Evolutionary conservation across 2,113 vertebrate species (phyloP).

Genomic region (Nothobranchius furzeri): DNA sequence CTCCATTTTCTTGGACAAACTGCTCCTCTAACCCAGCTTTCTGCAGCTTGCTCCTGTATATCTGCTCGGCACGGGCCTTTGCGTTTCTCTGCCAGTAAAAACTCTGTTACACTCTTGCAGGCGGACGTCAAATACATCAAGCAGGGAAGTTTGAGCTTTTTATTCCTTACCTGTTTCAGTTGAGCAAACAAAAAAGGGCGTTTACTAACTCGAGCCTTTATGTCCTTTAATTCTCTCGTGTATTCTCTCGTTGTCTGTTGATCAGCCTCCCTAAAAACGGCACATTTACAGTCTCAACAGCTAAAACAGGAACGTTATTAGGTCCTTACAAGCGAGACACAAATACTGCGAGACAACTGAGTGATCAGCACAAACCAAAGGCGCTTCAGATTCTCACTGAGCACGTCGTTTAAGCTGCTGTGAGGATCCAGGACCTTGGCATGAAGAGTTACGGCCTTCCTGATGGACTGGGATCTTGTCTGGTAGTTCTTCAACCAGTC

Average conservation of each 20-base stretch:
- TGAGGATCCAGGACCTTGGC: slow-evolving; percentile 91
- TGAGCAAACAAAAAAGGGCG: slow-evolving; percentile 92
- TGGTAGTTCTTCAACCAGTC: slow-evolving; percentile 84
- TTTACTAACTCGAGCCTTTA: slow-evolving; percentile 84
- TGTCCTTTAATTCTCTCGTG: slow-evolving; percentile 87
- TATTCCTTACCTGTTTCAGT: slow-evolving; percentile 78
- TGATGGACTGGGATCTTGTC: slow-evolving; percentile 83
- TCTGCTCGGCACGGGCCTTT: slow-evolving; percentile 81
- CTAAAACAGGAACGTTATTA: slow-evolving; percentile 25
- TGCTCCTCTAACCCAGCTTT: slow-evolving; percentile 85
- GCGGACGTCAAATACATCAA: background rate
- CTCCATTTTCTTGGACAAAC: slow-evolving; percentile 85
- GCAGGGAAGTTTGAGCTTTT: background rate
- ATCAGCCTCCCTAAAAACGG: slow-evolving; percentile 81
- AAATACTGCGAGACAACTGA: background rate
- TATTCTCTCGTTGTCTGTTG: slow-evolving; percentile 87
- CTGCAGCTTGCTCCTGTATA: slow-evolving; percentile 81
- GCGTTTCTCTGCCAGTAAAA: slow-evolving; percentile 77
- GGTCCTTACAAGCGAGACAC: slow-evolving; percentile 18
- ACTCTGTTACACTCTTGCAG: slow-evolving; percentile 1
- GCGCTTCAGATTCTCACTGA: slow-evolving; percentile 82
- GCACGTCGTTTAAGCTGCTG: slow-evolving; percentile 86
- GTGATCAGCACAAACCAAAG: slow-evolving; percentile 79
- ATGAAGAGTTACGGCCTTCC: slow-evolving; percentile 80
- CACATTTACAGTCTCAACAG: slow-evolving; percentile 39